Evolutionary conservation across 2,888 invertebrate species (phyloP).

Genomic region (Meghimatium bilineatum): DNA sequence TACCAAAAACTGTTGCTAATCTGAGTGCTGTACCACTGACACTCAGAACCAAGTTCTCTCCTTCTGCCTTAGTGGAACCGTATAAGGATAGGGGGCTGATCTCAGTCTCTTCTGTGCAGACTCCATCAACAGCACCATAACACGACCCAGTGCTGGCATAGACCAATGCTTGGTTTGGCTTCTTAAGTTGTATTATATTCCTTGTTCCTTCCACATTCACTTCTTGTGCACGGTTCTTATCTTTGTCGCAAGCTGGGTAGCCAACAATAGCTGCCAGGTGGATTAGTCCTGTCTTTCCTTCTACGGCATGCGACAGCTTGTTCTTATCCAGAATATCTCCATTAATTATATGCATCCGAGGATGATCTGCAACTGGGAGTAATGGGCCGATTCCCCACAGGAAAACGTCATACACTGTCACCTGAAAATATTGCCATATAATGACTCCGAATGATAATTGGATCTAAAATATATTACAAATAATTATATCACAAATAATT

Average conservation of each 20-base stretch:
- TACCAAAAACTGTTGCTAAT: conserved; percentile 76
- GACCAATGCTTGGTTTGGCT: conserved; percentile 70
- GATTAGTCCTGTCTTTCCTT: conserved; percentile 67
- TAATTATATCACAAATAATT: too few relatives aligned
- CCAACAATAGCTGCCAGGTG: conserved; percentile 77
- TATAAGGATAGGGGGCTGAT: conserved; percentile 76
- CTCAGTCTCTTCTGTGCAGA: conserved; percentile 74
- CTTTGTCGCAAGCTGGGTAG: conserved; percentile 76
- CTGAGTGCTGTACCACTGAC: conserved; percentile 72
- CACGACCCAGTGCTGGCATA: conserved; percentile 77
- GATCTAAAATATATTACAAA: too few relatives aligned
- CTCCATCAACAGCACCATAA: conserved; percentile 75
- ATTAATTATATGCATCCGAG: conserved; percentile 59
- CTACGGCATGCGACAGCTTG: conserved; percentile 61
- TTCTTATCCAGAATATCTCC: conserved; percentile 72
- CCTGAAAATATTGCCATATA: neutral
- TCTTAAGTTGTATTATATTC: conserved; percentile 65
- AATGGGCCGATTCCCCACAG: conserved; percentile 72
- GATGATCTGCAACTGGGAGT: conserved; percentile 63
- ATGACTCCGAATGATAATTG: neutral
- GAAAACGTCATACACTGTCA: conserved; percentile 75
- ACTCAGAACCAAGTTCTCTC: conserved; percentile 68
- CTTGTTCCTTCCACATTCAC: conserved; percentile 73
- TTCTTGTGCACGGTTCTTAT: conserved; percentile 68
- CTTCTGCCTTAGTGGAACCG: conserved; percentile 74